Evolutionary conservation across 2,888 invertebrate genomes (phyloP), one percentile per base, ranked within the genome.

Genomic region (Tribolium freemani): DNA sequence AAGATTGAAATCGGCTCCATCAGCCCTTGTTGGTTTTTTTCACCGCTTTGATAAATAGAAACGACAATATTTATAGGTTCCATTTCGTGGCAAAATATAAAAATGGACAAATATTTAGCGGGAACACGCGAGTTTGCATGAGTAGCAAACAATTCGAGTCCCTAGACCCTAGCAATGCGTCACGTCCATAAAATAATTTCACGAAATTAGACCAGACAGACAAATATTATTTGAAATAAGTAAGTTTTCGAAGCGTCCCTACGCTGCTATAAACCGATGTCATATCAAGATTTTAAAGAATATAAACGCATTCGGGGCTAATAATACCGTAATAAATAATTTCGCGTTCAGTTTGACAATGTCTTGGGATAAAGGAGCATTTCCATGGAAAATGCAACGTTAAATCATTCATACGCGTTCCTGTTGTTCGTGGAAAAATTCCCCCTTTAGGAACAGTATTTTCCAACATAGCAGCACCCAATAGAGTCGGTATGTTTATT

Each of bases 31-130:
- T 67, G 53, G 26, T 26, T 38, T 58, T 71, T 71, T 16, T 64
- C 63, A 56, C 63, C 46, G 46, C 26, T 20, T 57, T 60, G 67
- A 71, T 71, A 60, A 68, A 56, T 56, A 50, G 44, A 51, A 67
- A 31, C 63, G 63, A 57, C 51, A 68, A 63, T 69, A 72, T 72
- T 72, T 72, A 72, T 72, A 69, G 68, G 61, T 63, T 69, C 30
- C 69, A 64, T 72, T 72, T 69, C 64, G 60, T 50, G 64, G 38
- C 54, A 46, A 72, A 68, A 69, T 69, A 63, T 54, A 71, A 71
- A 71, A 69, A 72, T 75, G 69, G 73, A 69, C 73, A 76, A 76
- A 75, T 74, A 72, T 70, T 71, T 56, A 56, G 45, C 11, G 16
- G 16, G n/a, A 60, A 16, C 73, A 73, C 73, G 73, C 73, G 53